These are phyloP conservation scores for Heptranchias perlo DNA, from an alignment of 2,113 vertebrate species.

Conservation along the genomic window DNA sequence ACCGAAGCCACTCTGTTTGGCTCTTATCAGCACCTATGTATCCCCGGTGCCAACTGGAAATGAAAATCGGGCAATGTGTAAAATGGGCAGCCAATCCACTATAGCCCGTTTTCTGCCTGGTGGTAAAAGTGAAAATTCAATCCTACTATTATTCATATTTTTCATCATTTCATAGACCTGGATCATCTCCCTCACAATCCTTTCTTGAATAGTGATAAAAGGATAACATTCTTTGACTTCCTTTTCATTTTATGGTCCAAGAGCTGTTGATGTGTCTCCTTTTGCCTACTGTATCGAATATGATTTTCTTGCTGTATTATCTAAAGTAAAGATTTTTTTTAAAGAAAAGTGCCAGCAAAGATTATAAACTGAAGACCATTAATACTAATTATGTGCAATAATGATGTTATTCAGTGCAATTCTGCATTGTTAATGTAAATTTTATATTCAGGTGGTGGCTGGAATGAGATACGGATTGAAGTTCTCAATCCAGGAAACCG, in stretches of 20 bases:
- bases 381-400: neutral
- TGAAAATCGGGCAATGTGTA: neutral
- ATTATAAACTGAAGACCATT: neutral
- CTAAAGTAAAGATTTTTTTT: neutral
- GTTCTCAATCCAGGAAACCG: neutral
- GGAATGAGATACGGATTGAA: neutral
- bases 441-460: constrained; percentile 11
- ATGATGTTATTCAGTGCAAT: no score
- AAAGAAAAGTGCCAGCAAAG: neutral
- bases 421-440: neutral
- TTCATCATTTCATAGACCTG: neutral
- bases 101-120: no score
- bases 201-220: neutral
- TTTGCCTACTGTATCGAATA: neutral
- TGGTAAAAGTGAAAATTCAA: neutral
- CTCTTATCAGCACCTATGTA: neutral
- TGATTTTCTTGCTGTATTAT: neutral
- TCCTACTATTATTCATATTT: neutral
- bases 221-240: neutral
- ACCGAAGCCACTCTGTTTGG: neutral
- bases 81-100: neutral
- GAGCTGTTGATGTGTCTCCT: neutral
- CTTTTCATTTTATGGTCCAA: neutral
- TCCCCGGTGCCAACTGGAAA: neutral
- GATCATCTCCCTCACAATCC: neutral